Base-by-base conservation (phyloP, 2,113 vertebrate species). In the Thamnophis sirtalis region DNA sequence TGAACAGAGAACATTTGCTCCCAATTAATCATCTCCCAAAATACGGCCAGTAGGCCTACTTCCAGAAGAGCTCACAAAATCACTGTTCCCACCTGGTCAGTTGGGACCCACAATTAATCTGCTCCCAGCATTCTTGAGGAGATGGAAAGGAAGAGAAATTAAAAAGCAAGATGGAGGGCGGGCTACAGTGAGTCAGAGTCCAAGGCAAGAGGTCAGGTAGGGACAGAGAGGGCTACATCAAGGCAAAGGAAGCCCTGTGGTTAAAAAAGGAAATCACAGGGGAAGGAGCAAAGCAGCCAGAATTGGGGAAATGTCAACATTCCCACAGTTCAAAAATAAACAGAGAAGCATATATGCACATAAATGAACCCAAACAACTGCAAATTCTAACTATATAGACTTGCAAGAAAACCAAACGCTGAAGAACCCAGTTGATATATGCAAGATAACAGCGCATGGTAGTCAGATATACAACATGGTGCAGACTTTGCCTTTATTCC, bases 21-120 rank as follows among this genome's bases (percentile, higher is more conserved):
- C 33, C 48, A 43, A 89, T 92, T 85, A 92, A 92, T 92, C 87
- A 92, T 92, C 87, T 85, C 22, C 0, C 50, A 85, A 60, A 92
- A 28, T 51, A 89, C 51, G 73, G 87, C 73, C 87, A 89, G 54
- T 85, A 8, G 91, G 91, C 73, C 91, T 53, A 4, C 4, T 24
- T 89, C 91, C 91, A 92, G 73, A n/a, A 28, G 51, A 58, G 28
- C 84, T 33, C 53, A 88, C 51, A 49, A 84, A 55, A 60, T 50
- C 2, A 17, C 87, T 58, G 88, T 51, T 87, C 58, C 80, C 91
- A 91, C 88, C 88, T 63, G 56, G 56, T 92, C 91, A 89, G 43
- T n/a, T 86, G 89, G 51, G 51, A 89, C 53, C 51, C 24, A 17
- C 68, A 60, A 63, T 89, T 58, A 50, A n/a, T 38, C 73, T 38